These are phyloP conservation scores for Drosophila auraria DNA, from an alignment of 1,140 invertebrate species.

Conservation along the genomic window DNA sequence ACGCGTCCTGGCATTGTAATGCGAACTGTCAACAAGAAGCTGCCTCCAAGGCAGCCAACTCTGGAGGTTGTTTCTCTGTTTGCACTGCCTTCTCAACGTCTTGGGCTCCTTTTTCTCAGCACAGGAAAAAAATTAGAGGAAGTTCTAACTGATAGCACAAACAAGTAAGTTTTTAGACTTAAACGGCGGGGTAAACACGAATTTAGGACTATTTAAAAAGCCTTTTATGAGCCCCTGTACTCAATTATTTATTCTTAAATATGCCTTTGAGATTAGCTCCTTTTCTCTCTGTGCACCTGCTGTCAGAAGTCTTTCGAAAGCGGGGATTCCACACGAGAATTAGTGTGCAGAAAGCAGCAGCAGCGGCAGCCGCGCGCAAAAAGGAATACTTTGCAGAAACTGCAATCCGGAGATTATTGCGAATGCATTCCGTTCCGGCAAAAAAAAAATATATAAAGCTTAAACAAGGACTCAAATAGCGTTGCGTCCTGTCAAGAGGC, in stretches of 20 bases:
- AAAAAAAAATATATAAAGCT: conserved; percentile 21
- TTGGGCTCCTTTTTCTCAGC: not conserved
- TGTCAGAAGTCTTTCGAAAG: conserved; percentile 48
- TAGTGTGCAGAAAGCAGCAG: conserved; percentile 53
- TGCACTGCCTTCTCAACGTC: conserved; percentile 26
- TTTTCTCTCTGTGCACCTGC: conserved; percentile 13
- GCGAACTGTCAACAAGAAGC: conserved; percentile 77
- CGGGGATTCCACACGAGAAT: conserved; percentile 52
- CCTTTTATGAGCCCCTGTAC: not conserved
- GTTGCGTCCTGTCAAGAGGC: conserved; percentile 15
- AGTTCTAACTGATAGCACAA: not conserved
- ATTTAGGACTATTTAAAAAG: too few relatives aligned
- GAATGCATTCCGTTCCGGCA: conserved; percentile 33
- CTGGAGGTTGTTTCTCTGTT: conserved; percentile 45
- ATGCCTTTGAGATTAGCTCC: not conserved
- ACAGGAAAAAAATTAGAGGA: not conserved
- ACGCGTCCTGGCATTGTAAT: conserved; percentile 76
- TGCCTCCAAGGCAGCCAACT: conserved; percentile 64
- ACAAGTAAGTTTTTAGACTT: not conserved
- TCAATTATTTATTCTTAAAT: not conserved
- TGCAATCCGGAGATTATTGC: conserved; percentile 54
- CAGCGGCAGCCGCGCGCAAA: conserved; percentile 18
- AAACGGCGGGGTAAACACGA: too few relatives aligned
- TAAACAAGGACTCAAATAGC: conserved; percentile 25
- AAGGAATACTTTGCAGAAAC: conserved; percentile 47